Percentiles rank a stretch among this genome's conserved stretches.
Evolutionary conservation across 2,113 vertebrate genomes (phyloP).

Genomic region (Sula dactylatra): DNA sequence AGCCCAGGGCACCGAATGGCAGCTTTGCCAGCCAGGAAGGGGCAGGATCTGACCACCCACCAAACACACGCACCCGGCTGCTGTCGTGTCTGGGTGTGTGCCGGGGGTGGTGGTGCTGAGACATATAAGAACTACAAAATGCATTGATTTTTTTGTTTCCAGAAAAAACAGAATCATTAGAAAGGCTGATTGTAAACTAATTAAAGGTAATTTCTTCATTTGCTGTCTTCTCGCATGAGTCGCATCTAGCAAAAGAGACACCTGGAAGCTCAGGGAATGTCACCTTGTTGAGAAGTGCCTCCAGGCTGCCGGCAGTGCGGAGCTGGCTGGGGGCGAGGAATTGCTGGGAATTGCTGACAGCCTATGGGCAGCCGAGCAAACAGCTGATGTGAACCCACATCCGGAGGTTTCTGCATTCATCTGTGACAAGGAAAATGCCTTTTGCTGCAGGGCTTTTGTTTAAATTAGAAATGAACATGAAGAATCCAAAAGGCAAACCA

Average conservation of each 20-base stretch:
- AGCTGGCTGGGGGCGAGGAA: neutral
- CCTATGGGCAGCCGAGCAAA: neutral
- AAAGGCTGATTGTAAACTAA: neutral
- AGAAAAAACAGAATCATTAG: neutral
- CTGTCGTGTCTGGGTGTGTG: rapidly evolving
- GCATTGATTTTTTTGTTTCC: neutral
- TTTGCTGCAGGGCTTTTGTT: neutral
- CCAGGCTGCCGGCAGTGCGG: neutral
- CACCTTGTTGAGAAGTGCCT: neutral
- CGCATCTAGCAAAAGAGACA: too few species aligned
- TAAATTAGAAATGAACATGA: neutral
- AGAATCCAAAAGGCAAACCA: neutral
- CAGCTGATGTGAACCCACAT: neutral
- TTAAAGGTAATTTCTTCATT: neutral
- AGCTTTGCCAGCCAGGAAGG: too few species aligned
- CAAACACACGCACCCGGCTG: rapidly evolving
- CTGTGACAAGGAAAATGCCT: neutral
- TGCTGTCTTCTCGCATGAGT: neutral
- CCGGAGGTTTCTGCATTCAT: neutral
- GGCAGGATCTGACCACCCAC: too few species aligned
- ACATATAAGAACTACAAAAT: neutral
- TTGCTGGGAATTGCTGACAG: neutral
- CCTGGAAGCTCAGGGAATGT: neutral
- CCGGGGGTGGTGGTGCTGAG: neutral
- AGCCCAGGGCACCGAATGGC: rapidly evolving